Evolutionary conservation across 2,113 vertebrate genomes (phyloP).

Genomic region (Perccottus glenii): DNA sequence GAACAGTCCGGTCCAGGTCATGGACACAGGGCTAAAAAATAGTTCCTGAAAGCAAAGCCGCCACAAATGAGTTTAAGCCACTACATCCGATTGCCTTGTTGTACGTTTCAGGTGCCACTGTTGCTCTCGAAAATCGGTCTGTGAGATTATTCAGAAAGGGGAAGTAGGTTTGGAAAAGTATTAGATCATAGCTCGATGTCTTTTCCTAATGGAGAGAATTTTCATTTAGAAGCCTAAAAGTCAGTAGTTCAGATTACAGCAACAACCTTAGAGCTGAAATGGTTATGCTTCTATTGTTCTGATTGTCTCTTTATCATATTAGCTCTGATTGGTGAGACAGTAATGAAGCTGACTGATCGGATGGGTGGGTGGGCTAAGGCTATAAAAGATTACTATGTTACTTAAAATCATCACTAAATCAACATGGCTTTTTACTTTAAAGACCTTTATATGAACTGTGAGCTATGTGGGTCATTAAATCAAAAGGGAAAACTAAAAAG

Average conservation of each 20-base stretch:
- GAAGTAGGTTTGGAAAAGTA: slow-evolving; percentile 56
- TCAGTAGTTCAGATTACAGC: slow-evolving; percentile 16
- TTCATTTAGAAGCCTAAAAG: slow-evolving; percentile 28
- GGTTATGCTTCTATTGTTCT: not conserved
- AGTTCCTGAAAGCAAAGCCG: slow-evolving; percentile 61
- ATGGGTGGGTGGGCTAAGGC: too few species aligned
- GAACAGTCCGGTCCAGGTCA: slow-evolving; percentile 53
- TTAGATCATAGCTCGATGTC: slow-evolving; percentile 49
- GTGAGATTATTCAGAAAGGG: slow-evolving; percentile 43
- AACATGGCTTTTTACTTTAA: not conserved
- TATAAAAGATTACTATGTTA: not conserved
- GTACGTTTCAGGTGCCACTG: slow-evolving; percentile 58
- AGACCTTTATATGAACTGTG: slow-evolving; percentile 6
- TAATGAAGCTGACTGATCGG: too few species aligned
- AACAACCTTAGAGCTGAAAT: slow-evolving; percentile 21
- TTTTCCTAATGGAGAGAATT: slow-evolving; percentile 46
- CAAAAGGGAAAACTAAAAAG: slow-evolving; percentile 12
- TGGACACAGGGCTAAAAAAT: slow-evolving; percentile 33
- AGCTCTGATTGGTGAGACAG: too few species aligned
- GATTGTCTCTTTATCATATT: too few species aligned
- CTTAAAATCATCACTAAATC: not conserved
- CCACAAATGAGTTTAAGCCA: slow-evolving; percentile 48
- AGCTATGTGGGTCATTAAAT: not conserved
- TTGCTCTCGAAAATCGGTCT: slow-evolving; percentile 48
- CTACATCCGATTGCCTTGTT: slow-evolving; percentile 49